These are phyloP conservation scores for Grantiella picta DNA, from an alignment of 2,113 vertebrate genomes.

Conservation along the genomic window DNA sequence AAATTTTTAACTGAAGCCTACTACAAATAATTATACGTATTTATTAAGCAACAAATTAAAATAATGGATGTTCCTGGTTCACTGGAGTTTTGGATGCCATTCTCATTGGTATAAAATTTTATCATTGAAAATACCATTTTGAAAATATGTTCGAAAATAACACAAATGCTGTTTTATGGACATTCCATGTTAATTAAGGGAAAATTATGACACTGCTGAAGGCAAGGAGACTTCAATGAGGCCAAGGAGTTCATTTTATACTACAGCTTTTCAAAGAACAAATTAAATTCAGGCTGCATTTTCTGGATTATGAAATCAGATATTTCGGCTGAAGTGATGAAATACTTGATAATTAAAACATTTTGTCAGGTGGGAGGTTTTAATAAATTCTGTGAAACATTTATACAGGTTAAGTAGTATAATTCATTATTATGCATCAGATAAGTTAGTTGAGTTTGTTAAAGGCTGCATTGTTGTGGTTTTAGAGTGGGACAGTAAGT, in stretches of 20 bases:
- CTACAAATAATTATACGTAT: rapidly evolving
- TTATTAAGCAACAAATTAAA: background rate
- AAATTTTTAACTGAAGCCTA: background rate
- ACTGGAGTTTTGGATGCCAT: background rate
- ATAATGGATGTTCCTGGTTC: no score
- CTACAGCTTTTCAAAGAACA: no score
- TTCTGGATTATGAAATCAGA: background rate
- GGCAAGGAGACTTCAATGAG: background rate
- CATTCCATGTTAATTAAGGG: background rate
- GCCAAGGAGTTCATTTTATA: background rate
- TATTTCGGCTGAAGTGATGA: background rate
- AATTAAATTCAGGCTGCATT: no score
- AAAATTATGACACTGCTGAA: background rate
- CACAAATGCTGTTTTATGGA: background rate
- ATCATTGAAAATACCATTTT: background rate
- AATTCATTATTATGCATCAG: background rate
- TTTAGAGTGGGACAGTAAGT: background rate
- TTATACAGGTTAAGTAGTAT: background rate
- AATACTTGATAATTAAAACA: background rate
- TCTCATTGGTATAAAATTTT: background rate
- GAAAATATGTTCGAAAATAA: background rate
- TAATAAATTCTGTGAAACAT: background rate
- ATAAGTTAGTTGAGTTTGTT: background rate
- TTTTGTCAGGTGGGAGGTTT: background rate
- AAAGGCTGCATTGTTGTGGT: background rate